These are phyloP conservation scores for Diacarnus erythraeanus DNA, from an alignment of 37 sponge, comb jelly and placozoan species.

Conservation along the genomic window DNA sequence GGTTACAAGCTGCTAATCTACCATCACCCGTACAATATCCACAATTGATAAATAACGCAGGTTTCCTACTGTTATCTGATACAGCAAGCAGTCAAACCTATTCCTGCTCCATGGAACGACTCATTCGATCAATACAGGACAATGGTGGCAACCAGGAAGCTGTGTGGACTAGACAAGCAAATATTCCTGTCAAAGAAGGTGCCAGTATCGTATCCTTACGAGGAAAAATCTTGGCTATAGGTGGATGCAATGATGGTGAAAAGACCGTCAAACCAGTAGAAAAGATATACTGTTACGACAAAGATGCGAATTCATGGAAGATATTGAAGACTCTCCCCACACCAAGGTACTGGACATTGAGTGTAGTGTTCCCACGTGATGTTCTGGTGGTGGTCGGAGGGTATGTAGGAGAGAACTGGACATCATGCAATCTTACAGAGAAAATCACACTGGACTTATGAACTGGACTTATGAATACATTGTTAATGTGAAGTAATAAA, in stretches of 20 bases:
- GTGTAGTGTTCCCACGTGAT: background rate
- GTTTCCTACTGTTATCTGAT: background rate
- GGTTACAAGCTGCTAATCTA: background rate
- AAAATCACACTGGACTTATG: background rate
- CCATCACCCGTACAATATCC: background rate
- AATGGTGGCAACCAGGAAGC: background rate
- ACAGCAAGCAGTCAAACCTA: background rate
- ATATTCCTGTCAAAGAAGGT: background rate
- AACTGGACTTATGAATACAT: too few relatives aligned
- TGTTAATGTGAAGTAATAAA: too few relatives aligned
- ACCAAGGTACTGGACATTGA: background rate
- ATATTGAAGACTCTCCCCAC: background rate
- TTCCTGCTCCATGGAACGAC: background rate
- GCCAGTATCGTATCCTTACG: background rate
- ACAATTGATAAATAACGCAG: background rate
- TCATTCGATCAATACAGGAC: background rate
- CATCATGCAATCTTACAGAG: background rate
- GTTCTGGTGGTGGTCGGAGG: background rate
- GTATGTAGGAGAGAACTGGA: background rate
- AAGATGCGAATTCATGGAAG: background rate
- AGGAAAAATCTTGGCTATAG: background rate
- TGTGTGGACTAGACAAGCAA: background rate
- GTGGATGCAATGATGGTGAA: background rate
- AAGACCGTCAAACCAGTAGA: background rate
- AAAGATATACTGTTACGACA: background rate